Evolutionary conservation across 1,140 invertebrate genomes (phyloP).

Genomic region (Paracyclopina nana): DNA sequence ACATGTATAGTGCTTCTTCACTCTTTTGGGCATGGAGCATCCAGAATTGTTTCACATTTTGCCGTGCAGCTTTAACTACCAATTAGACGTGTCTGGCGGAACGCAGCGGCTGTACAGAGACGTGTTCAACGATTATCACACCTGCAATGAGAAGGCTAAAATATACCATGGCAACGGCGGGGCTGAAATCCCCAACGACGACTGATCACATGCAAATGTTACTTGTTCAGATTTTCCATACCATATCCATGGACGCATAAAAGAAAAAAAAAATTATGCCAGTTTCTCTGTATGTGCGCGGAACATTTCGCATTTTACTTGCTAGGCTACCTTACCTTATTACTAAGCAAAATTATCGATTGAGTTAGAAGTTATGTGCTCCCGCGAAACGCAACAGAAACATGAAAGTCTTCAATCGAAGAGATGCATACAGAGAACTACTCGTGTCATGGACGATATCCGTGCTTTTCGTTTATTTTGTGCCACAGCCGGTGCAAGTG

Average conservation of each 20-base stretch:
- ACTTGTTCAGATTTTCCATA: too few relatives aligned
- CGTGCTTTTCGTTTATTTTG: too few relatives aligned
- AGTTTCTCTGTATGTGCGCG: neutral
- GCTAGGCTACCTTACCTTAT: neutral
- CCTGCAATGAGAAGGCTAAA: neutral
- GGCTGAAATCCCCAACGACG: neutral
- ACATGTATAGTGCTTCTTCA: constrained; percentile 2
- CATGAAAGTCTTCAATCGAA: too few relatives aligned
- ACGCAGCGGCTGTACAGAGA: neutral
- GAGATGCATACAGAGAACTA: too few relatives aligned
- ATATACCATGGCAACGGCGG: constrained; percentile 2
- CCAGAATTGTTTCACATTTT: neutral
- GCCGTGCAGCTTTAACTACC: neutral
- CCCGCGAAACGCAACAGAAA: too few relatives aligned
- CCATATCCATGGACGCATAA: too few relatives aligned
- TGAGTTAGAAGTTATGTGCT: too few relatives aligned
- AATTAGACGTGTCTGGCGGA: neutral
- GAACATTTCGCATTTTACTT: neutral
- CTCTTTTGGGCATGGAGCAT: neutral
- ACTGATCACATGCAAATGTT: neutral
- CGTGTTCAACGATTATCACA: neutral
- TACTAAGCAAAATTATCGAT: neutral
- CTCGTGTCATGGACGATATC: too few relatives aligned
- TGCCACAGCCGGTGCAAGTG: too few relatives aligned
- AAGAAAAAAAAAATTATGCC: neutral